A percentile compares a stretch with the other conserved stretches of the same genome.
These are phyloP conservation scores for Troides oblongomaculatus DNA, from an alignment of 2,888 invertebrate species.

Conservation along the genomic window DNA sequence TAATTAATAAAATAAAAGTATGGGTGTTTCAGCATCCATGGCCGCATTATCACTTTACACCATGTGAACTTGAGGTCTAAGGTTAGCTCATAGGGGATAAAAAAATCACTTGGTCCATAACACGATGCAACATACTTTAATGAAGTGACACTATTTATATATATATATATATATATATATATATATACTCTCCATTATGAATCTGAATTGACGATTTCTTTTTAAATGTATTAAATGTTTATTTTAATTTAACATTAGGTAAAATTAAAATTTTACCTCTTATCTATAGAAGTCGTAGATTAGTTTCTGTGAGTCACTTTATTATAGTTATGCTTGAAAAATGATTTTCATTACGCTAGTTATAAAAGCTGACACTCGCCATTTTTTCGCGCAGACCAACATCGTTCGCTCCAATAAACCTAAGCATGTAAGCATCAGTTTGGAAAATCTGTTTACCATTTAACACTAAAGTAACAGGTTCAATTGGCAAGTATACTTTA, in stretches of 20 bases:
- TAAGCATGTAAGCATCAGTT: conserved; percentile 31
- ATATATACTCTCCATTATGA: too few relatives aligned
- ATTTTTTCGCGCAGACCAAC: conserved; percentile 30
- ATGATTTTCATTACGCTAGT: conserved; percentile 5
- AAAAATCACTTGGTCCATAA: conserved; percentile 19
- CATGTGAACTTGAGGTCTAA: background rate
- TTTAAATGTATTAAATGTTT: too few relatives aligned
- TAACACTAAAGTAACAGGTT: conserved; percentile 20
- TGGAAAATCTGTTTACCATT: conserved; percentile 28
- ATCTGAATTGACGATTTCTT: too few relatives aligned
- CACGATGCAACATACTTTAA: conserved; percentile 3
- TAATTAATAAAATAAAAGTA: background rate
- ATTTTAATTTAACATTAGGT: too few relatives aligned
- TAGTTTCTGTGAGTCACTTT: conserved; percentile 11
- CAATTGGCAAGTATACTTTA: conserved; percentile 28
- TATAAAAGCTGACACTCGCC: conserved; percentile 20
- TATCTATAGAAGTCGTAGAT: too few relatives aligned
- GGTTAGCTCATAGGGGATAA: background rate
- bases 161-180: too few relatives aligned
- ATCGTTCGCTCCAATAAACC: conserved; percentile 30
- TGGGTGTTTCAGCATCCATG: too few relatives aligned
- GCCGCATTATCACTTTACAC: too few relatives aligned
- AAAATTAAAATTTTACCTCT: too few relatives aligned
- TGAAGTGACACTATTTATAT: conserved; percentile 19
- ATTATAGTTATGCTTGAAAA: conserved; percentile 4